Base-by-base conservation (phyloP, 1,140 invertebrate species). In the Maniola jurtina region DNA sequence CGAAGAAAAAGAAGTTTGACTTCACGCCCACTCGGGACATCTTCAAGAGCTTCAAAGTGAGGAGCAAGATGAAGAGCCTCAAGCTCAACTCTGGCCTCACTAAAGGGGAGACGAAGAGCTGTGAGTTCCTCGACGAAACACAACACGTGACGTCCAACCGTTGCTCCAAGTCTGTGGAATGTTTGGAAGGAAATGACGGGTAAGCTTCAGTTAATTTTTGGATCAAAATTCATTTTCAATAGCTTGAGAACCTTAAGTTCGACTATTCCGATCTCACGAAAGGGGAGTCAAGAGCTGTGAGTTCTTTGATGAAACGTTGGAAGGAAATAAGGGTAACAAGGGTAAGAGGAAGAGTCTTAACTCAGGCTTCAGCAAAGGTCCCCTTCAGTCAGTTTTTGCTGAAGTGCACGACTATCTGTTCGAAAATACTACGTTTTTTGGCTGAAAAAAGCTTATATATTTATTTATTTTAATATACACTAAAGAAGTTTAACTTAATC, bases 11-110 rank as follows among this genome's bases (percentile, higher is more conserved):
- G 68, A 68, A 6, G 80, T 85, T 57, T 74, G 85, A 86, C 67
- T 88, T 88, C 76, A 81, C 87, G n/a, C 88, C 88, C n/a, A 83
- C 84, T 0, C 61, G 84, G 9, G 84, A 90, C 61, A 90, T 90
- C 62, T 88, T 90, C 78, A 86, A 84, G 61, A 90, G 81, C 64
- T 90, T 90, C 76, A 81, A 81, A 54, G 86, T 90, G n/a, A 81
- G 80, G 33, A 71, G 83, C 33, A 86, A 86, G 65, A 83, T 86
- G 81, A 88, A 88, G 52, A 81, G 76, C 52, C 66, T 84, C 0
- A 86, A 87, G 59, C 70, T 71, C 4, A 58, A 62, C 33, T 72
- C 76, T 5, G 63, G 33, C 9, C 76, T 86, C 0, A 58, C 62
- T 33, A 85, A 86, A 34, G 80, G 77, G 15, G 87, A 88, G 66